Evolutionary conservation across 2,888 invertebrate genomes (phyloP).

Genomic region (Stenichneumon culpator): DNA sequence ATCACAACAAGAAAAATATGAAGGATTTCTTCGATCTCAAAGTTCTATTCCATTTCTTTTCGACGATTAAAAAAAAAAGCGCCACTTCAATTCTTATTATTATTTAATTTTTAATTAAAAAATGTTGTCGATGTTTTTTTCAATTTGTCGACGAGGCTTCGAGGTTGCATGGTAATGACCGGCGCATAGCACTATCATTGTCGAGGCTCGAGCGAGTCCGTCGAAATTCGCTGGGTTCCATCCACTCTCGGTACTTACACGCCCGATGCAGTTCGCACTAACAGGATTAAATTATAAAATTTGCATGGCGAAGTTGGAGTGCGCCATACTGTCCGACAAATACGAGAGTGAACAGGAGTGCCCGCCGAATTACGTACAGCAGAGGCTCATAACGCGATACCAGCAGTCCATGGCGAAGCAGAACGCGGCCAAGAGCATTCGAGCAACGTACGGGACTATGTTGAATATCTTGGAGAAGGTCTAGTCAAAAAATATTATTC

Average conservation of each 20-base stretch:
- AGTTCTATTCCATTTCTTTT: constrained; percentile 82
- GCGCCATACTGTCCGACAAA: constrained; percentile 71
- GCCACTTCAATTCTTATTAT: not conserved
- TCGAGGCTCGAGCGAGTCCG: constrained; percentile 27
- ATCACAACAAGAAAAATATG: constrained; percentile 88
- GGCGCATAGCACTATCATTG: constrained; percentile 39
- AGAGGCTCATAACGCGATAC: constrained; percentile 83
- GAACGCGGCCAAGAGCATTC: constrained; percentile 89
- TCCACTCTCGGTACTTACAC: constrained; percentile 53
- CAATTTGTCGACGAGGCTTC: not conserved
- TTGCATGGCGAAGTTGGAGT: constrained; percentile 75
- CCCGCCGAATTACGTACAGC: constrained; percentile 70
- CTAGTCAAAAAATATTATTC: not conserved
- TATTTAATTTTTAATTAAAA: not conserved
- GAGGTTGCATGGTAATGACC: not conserved
- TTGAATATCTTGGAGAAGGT: constrained; percentile 89
- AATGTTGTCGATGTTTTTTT: not conserved
- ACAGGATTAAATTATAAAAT: constrained; percentile 71
- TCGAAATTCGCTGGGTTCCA: constrained; percentile 50
- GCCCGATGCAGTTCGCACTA: constrained; percentile 31
- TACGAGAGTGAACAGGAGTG: constrained; percentile 68
- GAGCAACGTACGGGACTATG: constrained; percentile 88
- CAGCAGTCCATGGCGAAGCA: constrained; percentile 88
- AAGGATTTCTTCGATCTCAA: constrained; percentile 87
- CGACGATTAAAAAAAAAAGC: not conserved